phyloP scores from a whole-genome alignment of 37 sponge, comb jelly and placozoan species.

The Petrosia ficiformis region DNA sequence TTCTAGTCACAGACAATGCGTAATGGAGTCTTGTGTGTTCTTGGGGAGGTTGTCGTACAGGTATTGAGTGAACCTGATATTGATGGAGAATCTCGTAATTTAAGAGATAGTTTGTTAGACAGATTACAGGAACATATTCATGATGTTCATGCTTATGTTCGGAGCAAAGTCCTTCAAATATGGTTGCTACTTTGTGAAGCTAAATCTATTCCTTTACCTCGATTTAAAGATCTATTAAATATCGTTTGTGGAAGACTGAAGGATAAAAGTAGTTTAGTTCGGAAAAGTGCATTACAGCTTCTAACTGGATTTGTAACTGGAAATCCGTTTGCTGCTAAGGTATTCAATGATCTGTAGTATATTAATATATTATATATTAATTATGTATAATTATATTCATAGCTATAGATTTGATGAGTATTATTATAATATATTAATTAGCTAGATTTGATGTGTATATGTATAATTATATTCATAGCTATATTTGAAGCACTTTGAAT shows the following conservation, averaged over 20 bases:
- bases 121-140: constrained; percentile 79
- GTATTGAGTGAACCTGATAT: constrained; percentile 16
- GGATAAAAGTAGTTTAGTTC: constrained; percentile 84
- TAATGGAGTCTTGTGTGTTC: constrained; percentile 77
- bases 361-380: too few species aligned
- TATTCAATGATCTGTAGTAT: too few species aligned
- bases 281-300: constrained; percentile 80
- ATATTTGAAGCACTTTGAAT: too few species aligned
- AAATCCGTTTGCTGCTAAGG: constrained; percentile 84
- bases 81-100: constrained; percentile 13
- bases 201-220: constrained; percentile 75
- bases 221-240: constrained; percentile 51
- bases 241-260: constrained; percentile 57
- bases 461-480: too few species aligned
- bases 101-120: constrained; percentile 70
- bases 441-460: too few species aligned
- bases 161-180: constrained; percentile 81
- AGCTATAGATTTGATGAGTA: constrained; percentile 36
- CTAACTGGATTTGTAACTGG: constrained; percentile 51
- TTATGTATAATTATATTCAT: too few species aligned
- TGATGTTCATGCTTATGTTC: constrained; percentile 95
- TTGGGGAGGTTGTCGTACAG: constrained; percentile 61
- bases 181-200: constrained; percentile 52
- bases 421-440: constrained; percentile 26
- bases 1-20: constrained; percentile 76